These are phyloP conservation scores for Corythornis madagascariensis DNA, from an alignment of 2,113 vertebrate species.

Conservation along the genomic window DNA sequence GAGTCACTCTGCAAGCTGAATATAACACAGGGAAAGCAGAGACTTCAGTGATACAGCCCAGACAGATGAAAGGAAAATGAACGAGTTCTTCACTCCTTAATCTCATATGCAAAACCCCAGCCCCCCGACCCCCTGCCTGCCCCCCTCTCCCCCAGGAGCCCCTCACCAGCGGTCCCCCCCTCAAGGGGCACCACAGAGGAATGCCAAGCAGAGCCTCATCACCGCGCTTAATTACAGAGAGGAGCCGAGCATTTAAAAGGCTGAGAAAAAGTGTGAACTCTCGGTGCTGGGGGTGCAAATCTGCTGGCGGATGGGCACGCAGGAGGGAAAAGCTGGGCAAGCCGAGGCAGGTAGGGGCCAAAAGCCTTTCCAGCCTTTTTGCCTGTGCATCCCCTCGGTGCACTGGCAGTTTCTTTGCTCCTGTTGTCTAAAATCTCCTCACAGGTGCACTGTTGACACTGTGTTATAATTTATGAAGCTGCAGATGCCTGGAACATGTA, in stretches of 20 bases:
- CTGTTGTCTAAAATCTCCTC: conserved; percentile 41
- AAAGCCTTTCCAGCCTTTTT: neutral
- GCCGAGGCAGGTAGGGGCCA: neutral
- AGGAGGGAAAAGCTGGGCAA: neutral
- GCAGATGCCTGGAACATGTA: conserved; percentile 34
- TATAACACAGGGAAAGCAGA: conserved; percentile 66
- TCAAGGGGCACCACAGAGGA: neutral
- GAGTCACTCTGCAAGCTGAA: conserved; percentile 71
- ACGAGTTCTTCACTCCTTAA: conserved; percentile 35
- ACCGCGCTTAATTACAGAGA: neutral
- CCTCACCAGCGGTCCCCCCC: neutral
- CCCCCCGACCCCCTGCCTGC: neutral
- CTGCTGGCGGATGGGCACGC: neutral
- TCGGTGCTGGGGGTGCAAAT: neutral
- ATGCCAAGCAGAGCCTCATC: neutral
- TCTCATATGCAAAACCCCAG: conserved; percentile 56
- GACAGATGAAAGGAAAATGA: conserved; percentile 64
- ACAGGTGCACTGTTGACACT: conserved; percentile 46
- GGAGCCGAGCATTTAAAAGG: neutral
- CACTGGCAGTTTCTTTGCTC: neutral
- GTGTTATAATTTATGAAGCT: conserved; percentile 54
- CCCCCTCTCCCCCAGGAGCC: neutral
- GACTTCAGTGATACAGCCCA: conserved; percentile 50
- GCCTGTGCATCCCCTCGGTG: neutral
- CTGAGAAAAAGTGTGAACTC: neutral